Evolutionary conservation across 2,113 vertebrate genomes (phyloP).

Genomic region (Merops nubicus): DNA sequence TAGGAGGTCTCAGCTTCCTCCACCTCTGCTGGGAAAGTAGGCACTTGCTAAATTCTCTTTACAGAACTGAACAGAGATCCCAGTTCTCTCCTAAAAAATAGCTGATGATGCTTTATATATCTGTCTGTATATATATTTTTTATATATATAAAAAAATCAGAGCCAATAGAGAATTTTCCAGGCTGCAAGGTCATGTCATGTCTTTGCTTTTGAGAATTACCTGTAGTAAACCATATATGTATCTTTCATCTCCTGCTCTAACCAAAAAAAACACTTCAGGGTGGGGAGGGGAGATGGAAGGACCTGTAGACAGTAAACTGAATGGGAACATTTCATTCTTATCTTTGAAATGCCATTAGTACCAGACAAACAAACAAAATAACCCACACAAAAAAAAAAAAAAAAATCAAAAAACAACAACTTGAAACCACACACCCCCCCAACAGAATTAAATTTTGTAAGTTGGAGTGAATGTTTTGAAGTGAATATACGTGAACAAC

Average conservation of each 20-base stretch:
- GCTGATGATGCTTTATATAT: neutral
- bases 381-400: too few species aligned
- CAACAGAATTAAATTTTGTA: neutral
- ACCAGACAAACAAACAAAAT: rapidly evolving
- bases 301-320: neutral
- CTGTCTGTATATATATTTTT: neutral
- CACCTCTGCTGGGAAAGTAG: neutral
- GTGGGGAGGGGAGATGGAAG: rapidly evolving
- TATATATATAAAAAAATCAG: neutral
- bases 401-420: too few species aligned
- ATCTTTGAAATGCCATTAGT: neutral
- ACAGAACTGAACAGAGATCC: neutral
- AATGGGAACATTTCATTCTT: neutral
- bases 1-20: neutral
- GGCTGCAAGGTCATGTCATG: neutral
- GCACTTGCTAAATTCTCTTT: neutral
- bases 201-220: neutral
- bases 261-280: neutral
- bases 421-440: too few species aligned
- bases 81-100: neutral
- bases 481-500: neutral
- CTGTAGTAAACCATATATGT: neutral
- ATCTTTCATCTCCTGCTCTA: neutral
- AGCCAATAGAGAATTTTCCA: neutral
- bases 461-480: neutral